A percentile compares a stretch with the other conserved stretches of the same genome.
phyloP scores from a whole-genome alignment of 2,888 invertebrate species.

The Meghimatium bilineatum region DNA sequence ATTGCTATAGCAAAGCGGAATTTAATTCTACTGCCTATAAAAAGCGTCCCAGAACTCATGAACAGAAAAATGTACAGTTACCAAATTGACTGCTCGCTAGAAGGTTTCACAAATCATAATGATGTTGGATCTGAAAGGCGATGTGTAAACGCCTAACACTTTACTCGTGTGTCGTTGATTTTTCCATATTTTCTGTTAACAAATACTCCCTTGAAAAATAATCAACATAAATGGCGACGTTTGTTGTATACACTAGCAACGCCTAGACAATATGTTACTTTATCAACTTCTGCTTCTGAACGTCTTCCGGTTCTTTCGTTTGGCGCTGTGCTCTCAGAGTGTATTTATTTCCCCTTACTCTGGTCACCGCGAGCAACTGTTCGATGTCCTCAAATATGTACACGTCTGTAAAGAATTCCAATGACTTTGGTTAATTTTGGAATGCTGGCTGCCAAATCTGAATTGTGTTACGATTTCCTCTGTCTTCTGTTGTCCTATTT shows the following conservation, averaged over 20 bases:
- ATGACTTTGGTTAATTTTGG: conserved; percentile 24
- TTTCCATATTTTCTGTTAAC: too few species aligned
- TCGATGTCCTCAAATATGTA: conserved; percentile 12
- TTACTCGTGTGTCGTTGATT: too few species aligned
- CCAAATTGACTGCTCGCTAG: too few species aligned
- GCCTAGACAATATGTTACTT: conserved; percentile 46
- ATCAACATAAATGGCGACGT: conserved; percentile 50
- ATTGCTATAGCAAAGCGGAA: too few species aligned
- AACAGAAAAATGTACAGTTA: too few species aligned
- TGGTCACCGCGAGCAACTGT: neutral
- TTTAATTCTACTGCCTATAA: too few species aligned
- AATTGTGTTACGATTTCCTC: conserved; percentile 11
- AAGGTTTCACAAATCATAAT: too few species aligned
- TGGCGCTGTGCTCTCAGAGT: neutral
- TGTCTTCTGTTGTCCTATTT: conserved; percentile 16
- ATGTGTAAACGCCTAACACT: too few species aligned
- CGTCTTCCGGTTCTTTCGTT: neutral
- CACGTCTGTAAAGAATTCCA: conserved; percentile 10
- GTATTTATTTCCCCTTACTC: conserved; percentile 31
- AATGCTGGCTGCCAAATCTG: conserved; percentile 16
- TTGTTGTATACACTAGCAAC: conserved; percentile 38
- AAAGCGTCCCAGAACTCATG: too few species aligned
- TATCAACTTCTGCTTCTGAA: conserved; percentile 30
- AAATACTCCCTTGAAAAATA: conserved; percentile 49
- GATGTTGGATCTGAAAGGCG: too few species aligned